Percentiles rank a stretch among this genome's conserved stretches.
These are phyloP conservation scores for Excalfactoria chinensis DNA, from an alignment of 2,113 vertebrate species.

Conservation along the genomic window DNA sequence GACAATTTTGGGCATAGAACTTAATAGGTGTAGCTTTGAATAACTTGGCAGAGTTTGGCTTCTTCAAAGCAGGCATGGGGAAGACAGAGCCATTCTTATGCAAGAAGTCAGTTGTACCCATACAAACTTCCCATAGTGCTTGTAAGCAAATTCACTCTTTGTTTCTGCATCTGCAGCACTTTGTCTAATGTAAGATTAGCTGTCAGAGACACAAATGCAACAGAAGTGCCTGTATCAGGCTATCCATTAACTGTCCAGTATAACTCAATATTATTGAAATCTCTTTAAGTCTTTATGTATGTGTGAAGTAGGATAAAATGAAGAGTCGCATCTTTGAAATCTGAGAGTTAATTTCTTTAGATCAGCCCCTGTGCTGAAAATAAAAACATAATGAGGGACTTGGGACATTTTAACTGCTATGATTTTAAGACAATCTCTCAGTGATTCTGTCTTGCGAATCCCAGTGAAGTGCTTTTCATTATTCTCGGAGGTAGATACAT, in stretches of 20 bases:
- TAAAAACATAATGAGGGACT: not conserved
- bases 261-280: not conserved
- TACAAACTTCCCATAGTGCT: not conserved
- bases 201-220: not conserved
- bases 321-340: not conserved
- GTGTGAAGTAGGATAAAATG: not conserved
- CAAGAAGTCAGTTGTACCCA: not conserved
- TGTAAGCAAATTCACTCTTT: not conserved
- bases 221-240: not conserved
- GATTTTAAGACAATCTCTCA: not conserved
- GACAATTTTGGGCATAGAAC: not conserved
- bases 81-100: not conserved
- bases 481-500: not conserved
- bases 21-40: not conserved
- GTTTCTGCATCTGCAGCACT: not conserved
- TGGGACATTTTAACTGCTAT: not conserved
- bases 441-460: not conserved
- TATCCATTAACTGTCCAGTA: not conserved
- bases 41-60: not conserved
- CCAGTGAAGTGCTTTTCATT: not conserved
- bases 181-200: not conserved
- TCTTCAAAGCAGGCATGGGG: not conserved
- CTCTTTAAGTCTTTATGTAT: not conserved
- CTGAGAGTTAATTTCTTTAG: not conserved
- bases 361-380: not conserved